Conservation (phyloP, 2,113 vertebrate genomes). For the Xerus inauris region DNA sequence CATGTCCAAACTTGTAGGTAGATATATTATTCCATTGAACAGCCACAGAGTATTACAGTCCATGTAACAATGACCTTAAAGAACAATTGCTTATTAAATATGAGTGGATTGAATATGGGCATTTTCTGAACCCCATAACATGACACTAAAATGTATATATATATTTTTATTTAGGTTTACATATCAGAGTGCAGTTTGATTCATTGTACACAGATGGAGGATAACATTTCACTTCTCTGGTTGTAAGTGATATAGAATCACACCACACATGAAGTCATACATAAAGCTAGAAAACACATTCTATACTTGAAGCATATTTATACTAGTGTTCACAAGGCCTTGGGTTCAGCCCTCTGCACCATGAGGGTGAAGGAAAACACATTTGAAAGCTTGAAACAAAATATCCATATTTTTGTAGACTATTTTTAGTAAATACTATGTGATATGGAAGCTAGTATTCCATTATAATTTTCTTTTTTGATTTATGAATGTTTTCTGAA, state of each 20-base stretch:
- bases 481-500: neutral
- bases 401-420: neutral
- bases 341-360: neutral
- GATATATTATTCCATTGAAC: neutral
- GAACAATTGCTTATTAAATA: neutral
- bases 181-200: no score
- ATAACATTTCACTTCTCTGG: no score
- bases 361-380: neutral
- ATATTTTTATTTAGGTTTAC: no score
- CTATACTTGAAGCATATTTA: neutral
- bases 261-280: no score
- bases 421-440: neutral
- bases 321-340: neutral
- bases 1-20: neutral
- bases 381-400: conserved; percentile 35
- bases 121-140: neutral
- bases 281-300: no score
- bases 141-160: neutral
- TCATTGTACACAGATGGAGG: no score
- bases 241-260: no score
- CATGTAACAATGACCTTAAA: neutral
- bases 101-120: neutral
- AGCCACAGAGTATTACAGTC: neutral
- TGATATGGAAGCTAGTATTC: neutral
- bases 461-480: conserved; percentile 31